Conservation (phyloP, 2,797 vertebrate species). For the Hoplostethus atlanticus region DNA sequence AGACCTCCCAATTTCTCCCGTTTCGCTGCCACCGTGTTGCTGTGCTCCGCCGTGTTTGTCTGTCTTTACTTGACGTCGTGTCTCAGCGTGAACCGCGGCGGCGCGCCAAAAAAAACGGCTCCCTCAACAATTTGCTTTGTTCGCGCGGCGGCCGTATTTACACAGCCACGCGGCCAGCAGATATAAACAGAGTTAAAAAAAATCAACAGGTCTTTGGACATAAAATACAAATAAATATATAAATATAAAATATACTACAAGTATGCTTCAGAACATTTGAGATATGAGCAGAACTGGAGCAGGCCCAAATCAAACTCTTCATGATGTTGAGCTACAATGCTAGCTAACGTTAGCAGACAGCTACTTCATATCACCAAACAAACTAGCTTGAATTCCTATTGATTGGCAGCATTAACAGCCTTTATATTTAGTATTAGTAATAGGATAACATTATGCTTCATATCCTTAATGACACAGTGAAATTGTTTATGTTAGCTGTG, state of each 20-base stretch:
- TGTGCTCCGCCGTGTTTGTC: constrained; percentile 63
- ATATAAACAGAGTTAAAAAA: not conserved
- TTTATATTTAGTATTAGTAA: not conserved
- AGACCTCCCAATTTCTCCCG: constrained; percentile 72
- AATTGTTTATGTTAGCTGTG: too few species aligned
- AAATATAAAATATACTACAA: not conserved
- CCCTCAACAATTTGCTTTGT: constrained; percentile 23
- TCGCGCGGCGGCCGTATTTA: constrained; percentile 1
- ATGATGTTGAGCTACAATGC: too few species aligned
- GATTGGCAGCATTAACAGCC: not conserved
- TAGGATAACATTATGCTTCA: not conserved
- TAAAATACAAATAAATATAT: not conserved
- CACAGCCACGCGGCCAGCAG: not conserved
- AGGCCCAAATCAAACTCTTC: too few species aligned
- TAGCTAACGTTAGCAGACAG: too few species aligned
- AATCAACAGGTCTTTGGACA: too few species aligned
- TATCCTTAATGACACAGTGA: too few species aligned
- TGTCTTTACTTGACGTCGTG: constrained; percentile 57
- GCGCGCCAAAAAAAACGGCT: constrained; percentile 3
- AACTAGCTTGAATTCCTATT: too few species aligned
- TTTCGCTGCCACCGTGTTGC: constrained; percentile 61
- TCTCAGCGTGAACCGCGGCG: constrained; percentile 50
- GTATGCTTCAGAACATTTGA: not conserved
- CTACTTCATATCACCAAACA: too few species aligned
- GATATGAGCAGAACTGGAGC: not conserved